These are phyloP conservation scores for Thumatha senex DNA, from an alignment of 2,888 invertebrate species.

Conservation along the genomic window DNA sequence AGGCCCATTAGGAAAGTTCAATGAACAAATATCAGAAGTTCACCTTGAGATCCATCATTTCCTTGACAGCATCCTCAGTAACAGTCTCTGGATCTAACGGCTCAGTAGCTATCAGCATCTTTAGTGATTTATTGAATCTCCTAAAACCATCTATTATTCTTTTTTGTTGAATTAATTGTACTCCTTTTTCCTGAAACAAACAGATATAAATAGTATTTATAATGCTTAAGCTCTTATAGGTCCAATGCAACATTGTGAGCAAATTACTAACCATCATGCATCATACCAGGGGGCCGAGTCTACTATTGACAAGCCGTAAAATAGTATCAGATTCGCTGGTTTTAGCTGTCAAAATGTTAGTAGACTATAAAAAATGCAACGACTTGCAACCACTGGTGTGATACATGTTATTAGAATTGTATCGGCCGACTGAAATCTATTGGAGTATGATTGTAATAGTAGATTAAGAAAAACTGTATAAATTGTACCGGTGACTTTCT, in stretches of 20 bases:
- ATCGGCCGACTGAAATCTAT: too few species aligned
- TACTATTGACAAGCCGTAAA: too few species aligned
- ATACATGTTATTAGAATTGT: too few species aligned
- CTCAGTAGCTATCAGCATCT: slow-evolving; percentile 85
- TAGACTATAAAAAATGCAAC: too few species aligned
- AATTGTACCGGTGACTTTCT: too few species aligned
- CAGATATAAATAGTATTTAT: not conserved
- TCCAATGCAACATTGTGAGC: not conserved
- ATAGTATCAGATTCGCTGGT: too few species aligned
- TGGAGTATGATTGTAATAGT: too few species aligned
- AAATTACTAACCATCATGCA: too few species aligned
- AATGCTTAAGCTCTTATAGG: not conserved
- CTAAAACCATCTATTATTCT: slow-evolving; percentile 87
- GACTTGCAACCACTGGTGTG: too few species aligned
- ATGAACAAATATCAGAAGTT: not conserved
- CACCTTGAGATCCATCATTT: slow-evolving; percentile 82
- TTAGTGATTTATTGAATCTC: slow-evolving; percentile 89
- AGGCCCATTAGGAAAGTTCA: not conserved
- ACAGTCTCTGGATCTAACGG: slow-evolving; percentile 84
- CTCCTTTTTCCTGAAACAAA: slow-evolving; percentile 72
- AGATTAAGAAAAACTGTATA: too few species aligned
- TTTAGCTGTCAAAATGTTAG: too few species aligned
- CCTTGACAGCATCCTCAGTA: slow-evolving; percentile 70
- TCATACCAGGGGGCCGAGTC: too few species aligned
- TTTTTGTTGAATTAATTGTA: slow-evolving; percentile 85